A percentile compares a stretch with the other conserved stretches of the same genome.
These are phyloP conservation scores for Azorinus chamasolen DNA, from an alignment of 2,888 invertebrate species.

Conservation along the genomic window DNA sequence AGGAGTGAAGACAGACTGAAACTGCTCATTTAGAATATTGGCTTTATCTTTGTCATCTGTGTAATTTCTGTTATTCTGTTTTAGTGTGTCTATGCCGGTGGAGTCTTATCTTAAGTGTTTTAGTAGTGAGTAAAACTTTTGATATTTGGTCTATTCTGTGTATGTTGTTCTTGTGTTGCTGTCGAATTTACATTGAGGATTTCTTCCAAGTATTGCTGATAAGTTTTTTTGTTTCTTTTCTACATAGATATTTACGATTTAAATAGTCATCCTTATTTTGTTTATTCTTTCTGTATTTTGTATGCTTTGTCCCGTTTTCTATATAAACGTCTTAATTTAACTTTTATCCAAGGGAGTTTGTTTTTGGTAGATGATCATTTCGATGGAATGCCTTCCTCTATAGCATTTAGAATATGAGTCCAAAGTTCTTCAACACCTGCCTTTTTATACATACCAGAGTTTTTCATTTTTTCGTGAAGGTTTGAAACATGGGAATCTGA, in stretches of 20 bases:
- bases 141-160: slow-evolving; percentile 13
- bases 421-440: slow-evolving; percentile 7
- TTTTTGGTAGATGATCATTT: slow-evolving; percentile 35
- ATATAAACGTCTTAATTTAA: slow-evolving; percentile 14
- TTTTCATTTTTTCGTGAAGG: slow-evolving; percentile 12
- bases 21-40: slow-evolving; percentile 36
- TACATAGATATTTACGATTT: slow-evolving; percentile 10
- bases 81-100: slow-evolving; percentile 19
- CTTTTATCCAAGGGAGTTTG: slow-evolving; percentile 30
- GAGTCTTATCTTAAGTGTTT: slow-evolving; percentile 42
- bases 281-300: neutral
- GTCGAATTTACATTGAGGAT: slow-evolving; percentile 18
- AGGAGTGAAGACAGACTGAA: slow-evolving; percentile 40
- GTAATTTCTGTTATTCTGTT: slow-evolving; percentile 19
- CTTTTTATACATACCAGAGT: neutral
- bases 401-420: neutral
- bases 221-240: slow-evolving; percentile 21
- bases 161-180: neutral
- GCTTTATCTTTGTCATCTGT: slow-evolving; percentile 25
- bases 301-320: slow-evolving; percentile 22
- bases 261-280: slow-evolving; percentile 9
- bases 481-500: slow-evolving; percentile 9
- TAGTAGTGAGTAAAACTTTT: slow-evolving; percentile 39
- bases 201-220: slow-evolving; percentile 29
- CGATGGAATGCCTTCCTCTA: slow-evolving; percentile 14